Conservation (phyloP, 2,797 vertebrate genomes). For the Protonibea diacanthus region DNA sequence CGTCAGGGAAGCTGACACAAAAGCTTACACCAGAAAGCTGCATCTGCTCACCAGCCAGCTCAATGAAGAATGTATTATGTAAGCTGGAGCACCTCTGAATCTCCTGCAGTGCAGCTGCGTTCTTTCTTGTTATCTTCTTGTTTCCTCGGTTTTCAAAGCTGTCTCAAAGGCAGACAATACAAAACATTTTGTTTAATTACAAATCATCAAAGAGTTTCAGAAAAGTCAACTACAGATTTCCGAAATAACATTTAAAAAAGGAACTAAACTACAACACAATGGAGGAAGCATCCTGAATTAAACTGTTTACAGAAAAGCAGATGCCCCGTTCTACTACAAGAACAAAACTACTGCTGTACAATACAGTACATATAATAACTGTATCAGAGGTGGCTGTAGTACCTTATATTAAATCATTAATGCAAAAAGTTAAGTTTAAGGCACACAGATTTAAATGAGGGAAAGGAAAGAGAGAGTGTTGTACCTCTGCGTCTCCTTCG, state of each 20-base stretch:
- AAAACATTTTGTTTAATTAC: not conserved
- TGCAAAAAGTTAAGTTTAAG: not conserved
- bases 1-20: not conserved
- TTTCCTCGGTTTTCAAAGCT: not conserved
- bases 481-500: not conserved
- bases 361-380: not conserved
- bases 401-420: not conserved
- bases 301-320: not conserved
- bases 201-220: not conserved
- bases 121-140: too few relatives aligned
- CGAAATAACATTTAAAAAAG: not conserved
- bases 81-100: fast-evolving
- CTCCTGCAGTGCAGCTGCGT: not conserved
- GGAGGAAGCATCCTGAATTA: not conserved
- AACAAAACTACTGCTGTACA: not conserved
- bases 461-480: not conserved
- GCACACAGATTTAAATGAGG: not conserved
- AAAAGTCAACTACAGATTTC: not conserved
- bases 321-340: too few relatives aligned
- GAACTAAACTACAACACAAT: not conserved
- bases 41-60: not conserved
- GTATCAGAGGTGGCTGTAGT: not conserved
- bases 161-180: not conserved
- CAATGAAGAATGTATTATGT: not conserved
- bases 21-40: not conserved